Evolutionary conservation across 2,797 vertebrate species (phyloP), one percentile per base, ranked within the genome.

Genomic region (Brotogeris chrysoptera): DNA sequence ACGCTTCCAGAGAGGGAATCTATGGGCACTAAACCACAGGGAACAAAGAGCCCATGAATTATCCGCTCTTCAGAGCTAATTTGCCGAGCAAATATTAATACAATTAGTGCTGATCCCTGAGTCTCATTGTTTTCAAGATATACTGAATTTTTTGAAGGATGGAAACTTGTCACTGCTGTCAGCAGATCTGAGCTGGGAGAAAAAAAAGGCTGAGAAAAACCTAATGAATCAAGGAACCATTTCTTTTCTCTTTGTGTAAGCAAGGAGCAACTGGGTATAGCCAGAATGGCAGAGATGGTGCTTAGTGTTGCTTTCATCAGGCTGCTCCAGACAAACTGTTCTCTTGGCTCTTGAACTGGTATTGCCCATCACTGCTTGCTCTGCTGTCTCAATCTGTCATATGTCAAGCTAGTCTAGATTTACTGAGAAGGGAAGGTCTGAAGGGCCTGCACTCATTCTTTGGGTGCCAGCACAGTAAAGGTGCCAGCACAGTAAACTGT

Each of bases 41-140:
- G 86, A 95, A 94, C 83, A 93, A 93, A 96, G 34, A 86, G 38
- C 38, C 46, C 11, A 5, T 27, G 59, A 95, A 92, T 86, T 93
- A 92, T 43, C 66, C 88, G 50, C 46, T 88, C 63, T 61, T 90
- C 80, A 55, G 53, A 81, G 70, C 36, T 92, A 86, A 88, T 92
- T 66, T 94, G 50, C 53, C 10, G 3, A 72, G 86, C 53, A 93
- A 84, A 93, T 88, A 88, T 71, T 86, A 93, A 90, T 65, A 86
- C 65, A 90, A 65, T 46, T 91, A 74, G 88, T 61, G 28, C 21
- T 92, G 80, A 95, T 94, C 66, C 53, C 36, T 1, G 15, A 64
- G 20, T 39, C 78, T 65, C 30, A 41, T 65, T 2, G 9, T 95
- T 96, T 86, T 85, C n/a, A 76, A 81, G 70, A 92, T 61, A 90